These are phyloP conservation scores for Premnoplex brunnescens DNA, from an alignment of 2,797 vertebrate genomes.

Conservation along the genomic window DNA sequence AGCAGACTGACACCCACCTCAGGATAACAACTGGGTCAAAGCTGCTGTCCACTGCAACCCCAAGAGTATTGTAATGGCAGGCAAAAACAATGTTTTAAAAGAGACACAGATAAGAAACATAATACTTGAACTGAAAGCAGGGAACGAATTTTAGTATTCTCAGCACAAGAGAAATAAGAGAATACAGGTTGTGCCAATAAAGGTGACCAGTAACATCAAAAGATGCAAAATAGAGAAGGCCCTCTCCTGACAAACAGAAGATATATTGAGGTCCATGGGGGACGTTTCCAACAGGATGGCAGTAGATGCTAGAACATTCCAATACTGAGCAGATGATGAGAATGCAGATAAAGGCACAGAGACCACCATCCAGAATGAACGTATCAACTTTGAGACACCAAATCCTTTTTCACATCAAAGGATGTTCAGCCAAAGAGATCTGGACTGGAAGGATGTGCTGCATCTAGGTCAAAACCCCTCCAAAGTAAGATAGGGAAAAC, in stretches of 20 bases:
- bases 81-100: neutral
- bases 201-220: neutral
- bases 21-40: neutral
- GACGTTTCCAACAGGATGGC: neutral
- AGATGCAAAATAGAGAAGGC: neutral
- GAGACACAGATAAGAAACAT: neutral
- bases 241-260: neutral
- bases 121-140: neutral
- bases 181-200: neutral
- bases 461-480: neutral
- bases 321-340: rapidly evolving
- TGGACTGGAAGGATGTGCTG: neutral
- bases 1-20: neutral
- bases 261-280: neutral
- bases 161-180: neutral
- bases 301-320: neutral
- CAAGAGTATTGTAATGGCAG: rapidly evolving
- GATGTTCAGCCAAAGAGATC: neutral
- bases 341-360: neutral
- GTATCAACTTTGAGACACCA: neutral
- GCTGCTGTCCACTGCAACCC: neutral
- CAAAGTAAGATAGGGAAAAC: neutral
- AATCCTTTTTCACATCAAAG: neutral
- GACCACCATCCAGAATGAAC: neutral
- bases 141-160: neutral